Base-by-base conservation (phyloP, 2,888 invertebrate species). In the Eilema griseolum region DNA sequence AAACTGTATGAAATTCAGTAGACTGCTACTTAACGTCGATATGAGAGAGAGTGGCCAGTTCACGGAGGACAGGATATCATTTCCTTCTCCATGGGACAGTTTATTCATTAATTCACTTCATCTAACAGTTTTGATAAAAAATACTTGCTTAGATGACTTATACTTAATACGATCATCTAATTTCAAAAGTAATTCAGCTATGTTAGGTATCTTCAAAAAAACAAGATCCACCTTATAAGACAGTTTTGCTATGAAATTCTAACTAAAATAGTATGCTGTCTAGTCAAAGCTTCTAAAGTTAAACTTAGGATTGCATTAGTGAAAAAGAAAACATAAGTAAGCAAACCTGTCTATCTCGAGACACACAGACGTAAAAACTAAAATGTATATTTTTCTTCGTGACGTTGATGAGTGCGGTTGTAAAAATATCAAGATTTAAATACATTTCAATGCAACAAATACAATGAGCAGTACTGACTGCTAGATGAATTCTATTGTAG, bases 331-430 rank as follows among this genome's bases (percentile, higher is more conserved):
- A 76, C 74, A 72, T 66, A 71, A 73, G 16, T 46, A 67, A 67
- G 74, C 67, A 76, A 82, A 84, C 79, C 74, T 75, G 80, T 85
- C 78, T 73, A 71, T 70, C 67, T 62, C 75, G 73, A 72, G 77
- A 86, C 85, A 82, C 67, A 85, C 78, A 4, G 77, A 63, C n/a
- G 5, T 23, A 60, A 60, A 63, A 24, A 37, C 12, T 16, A 16
- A 28, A 65, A 71, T 65, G 37, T 26, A 62, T 24, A 66, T 59
- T 33, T 59, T 59, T 66, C 31, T 57, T 28, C 20, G 23, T 61
- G 61, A 46, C 37, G 8, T 62, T 62, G 62, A 37, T 28, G 52
- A 11, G 41, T 46, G 28, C 26, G 8, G 28, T 10, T 28, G 28
- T 64, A 61, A 61, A 61, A 61, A 61, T 31, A 20, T 33, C 10